A percentile compares a stretch with the other conserved stretches of the same genome.
Conservation (phyloP, 2,113 vertebrate species). For the Ancistrus triradiatus region DNA sequence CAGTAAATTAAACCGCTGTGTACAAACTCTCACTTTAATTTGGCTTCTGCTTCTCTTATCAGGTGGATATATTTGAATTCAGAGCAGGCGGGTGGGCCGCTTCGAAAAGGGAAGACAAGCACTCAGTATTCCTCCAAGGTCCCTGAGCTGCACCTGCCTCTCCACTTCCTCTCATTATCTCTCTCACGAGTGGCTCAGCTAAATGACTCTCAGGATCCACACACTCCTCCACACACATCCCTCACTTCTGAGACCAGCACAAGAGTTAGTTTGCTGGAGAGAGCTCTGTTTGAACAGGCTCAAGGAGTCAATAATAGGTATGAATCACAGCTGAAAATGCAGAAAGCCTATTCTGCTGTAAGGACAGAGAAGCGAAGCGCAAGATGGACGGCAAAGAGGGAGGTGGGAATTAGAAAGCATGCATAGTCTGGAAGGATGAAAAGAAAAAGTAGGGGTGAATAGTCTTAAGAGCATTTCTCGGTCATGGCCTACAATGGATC, state of each 20-base stretch:
- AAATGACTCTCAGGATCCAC: conserved; percentile 60
- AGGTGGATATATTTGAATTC: conserved; percentile 35
- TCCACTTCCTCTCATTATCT: conserved; percentile 69
- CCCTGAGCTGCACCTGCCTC: conserved; percentile 65
- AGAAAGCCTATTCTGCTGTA: conserved; percentile 9
- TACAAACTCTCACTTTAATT: conserved; percentile 1
- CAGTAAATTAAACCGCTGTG: not conserved
- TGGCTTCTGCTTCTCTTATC: conserved; percentile 14
- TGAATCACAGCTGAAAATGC: conserved; percentile 49
- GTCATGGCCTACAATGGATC: conserved; percentile 1
- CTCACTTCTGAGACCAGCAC: conserved; percentile 38
- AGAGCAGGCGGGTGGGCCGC: conserved; percentile 1
- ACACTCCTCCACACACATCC: conserved; percentile 56
- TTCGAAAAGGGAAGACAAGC: conserved; percentile 46
- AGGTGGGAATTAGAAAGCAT: conserved; percentile 31
- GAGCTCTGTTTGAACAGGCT: conserved; percentile 50
- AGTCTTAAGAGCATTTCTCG: not conserved
- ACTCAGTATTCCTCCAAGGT: conserved; percentile 68
- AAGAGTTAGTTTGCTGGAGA: conserved; percentile 41
- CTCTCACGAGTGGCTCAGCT: conserved; percentile 58
- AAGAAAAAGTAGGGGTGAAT: not conserved
- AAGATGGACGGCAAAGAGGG: not conserved
- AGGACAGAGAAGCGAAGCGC: not conserved
- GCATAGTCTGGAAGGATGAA: not conserved
- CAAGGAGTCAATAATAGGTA: conserved; percentile 39